Percentiles rank a stretch among this genome's conserved stretches.
Conservation (phyloP, 2,888 invertebrate genomes). For the Sycophila texana region DNA sequence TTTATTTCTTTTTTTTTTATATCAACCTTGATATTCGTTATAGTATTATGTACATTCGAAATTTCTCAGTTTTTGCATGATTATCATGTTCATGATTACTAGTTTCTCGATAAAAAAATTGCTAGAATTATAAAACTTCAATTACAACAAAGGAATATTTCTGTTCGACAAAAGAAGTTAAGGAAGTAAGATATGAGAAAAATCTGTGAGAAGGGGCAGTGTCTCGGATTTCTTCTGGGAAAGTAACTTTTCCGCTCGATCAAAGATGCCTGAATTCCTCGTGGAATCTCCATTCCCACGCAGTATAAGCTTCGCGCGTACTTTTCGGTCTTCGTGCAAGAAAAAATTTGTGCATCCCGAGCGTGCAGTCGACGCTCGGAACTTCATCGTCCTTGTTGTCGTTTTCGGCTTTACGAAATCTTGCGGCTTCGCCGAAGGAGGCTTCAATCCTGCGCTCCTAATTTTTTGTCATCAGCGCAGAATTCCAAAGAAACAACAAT, state of each 20-base stretch:
- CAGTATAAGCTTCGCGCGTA: slow-evolving; percentile 8
- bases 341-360: background rate
- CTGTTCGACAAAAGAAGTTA: background rate
- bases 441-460: no score
- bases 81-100: no score
- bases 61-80: no score
- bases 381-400: background rate
- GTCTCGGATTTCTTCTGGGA: slow-evolving; percentile 40
- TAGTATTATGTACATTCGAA: no score
- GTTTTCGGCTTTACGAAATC: background rate
- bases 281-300: slow-evolving; percentile 49
- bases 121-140: no score
- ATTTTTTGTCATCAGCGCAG: no score
- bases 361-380: background rate
- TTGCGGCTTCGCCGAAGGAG: no score
- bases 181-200: background rate
- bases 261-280: slow-evolving; percentile 35
- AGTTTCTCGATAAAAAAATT: no score
- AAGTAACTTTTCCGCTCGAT: slow-evolving; percentile 49
- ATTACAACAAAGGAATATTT: no score
- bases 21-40: no score
- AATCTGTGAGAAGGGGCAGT: slow-evolving; percentile 3
- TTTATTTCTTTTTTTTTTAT: no score
- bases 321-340: slow-evolving; percentile 53
- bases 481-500: no score